Evolutionary conservation across 2,888 invertebrate genomes (phyloP), one percentile per base, ranked within the genome.

Genomic region (Megastigmus dorsalis): DNA sequence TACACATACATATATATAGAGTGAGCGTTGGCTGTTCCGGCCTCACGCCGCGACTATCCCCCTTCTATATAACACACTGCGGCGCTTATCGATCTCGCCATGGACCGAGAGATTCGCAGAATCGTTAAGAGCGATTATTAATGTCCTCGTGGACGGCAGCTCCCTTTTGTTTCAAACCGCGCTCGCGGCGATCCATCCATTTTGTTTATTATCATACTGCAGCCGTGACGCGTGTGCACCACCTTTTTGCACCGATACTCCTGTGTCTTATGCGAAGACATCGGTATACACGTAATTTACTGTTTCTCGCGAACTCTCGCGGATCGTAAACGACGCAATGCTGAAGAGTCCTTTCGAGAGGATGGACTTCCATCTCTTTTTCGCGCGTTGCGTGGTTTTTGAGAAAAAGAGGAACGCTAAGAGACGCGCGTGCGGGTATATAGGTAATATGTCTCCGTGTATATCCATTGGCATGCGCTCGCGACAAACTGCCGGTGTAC

Each of bases 31-130:
- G n/a, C n/a, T n/a, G 15, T 62, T 38, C 10, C n/a, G n/a, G 59
- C 3, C 55, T 55, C 55, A 38, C 36, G 55, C 38, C 55, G 59
- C 41, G 59, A n/a, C 10, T 52, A 28, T 6, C 1, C 5, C 7
- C n/a, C 18, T 18, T n/a, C 4, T 20, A 13, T 18, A 20, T 6
- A 5, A 10, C 10, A 15, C 36, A 33, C 9, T 15, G n/a, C 50
- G 63, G 63, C 50, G 10, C 50, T 66, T 73, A 66, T 73, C 54
- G 66, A 66, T 73, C 60, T 45, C n/a, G 41, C 43, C n/a, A 43
- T 33, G 23, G 59, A 62, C 38, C 52, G 41, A 60, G 59, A 60
- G 59, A 60, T 73, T 73, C 73, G 66, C 43, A 43, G 73, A 73
- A 73, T 67, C 63, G 68, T 59, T 50, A 45, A 43, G 41, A 60